phyloP scores from a whole-genome alignment of 2,888 invertebrate genomes.

The Torymus auratus region DNA sequence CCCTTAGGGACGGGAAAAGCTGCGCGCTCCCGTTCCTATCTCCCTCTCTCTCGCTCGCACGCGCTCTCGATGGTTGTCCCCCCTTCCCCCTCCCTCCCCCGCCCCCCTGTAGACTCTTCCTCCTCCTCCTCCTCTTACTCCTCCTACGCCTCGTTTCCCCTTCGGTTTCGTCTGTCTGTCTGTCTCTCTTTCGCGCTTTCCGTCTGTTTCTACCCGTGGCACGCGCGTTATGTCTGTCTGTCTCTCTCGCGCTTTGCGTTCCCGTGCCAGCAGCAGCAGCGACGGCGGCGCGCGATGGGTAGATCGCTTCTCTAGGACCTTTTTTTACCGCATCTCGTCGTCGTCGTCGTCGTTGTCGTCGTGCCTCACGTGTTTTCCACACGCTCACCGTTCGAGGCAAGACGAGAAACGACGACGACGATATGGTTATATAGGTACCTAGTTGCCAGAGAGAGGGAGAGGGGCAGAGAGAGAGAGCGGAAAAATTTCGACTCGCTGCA shows the following conservation, averaged over 20 bases:
- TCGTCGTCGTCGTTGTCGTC: no score
- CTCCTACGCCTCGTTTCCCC: constrained; percentile 55
- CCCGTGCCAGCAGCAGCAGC: background rate
- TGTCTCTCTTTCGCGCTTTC: constrained; percentile 35
- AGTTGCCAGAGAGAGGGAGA: no score
- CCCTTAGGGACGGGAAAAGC: constrained; percentile 42
- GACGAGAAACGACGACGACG: no score
- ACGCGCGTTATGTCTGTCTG: constrained; percentile 5
- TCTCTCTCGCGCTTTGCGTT: constrained; percentile 27
- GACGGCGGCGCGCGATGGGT: constrained; percentile 35
- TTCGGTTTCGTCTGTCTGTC: constrained; percentile 54
- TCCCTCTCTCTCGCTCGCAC: background rate
- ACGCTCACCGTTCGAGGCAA: no score
- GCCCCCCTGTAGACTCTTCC: constrained; percentile 6
- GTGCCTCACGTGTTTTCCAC: no score
- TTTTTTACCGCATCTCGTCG: constrained; percentile 27
- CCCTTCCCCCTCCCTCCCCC: constrained; percentile 6
- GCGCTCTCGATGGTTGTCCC: no score
- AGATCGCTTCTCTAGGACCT: constrained; percentile 35
- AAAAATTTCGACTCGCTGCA: no score
- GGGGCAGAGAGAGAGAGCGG: no score
- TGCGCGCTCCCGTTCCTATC: constrained; percentile 17
- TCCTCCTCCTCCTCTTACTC: constrained; percentile 32
- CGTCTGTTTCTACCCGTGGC: background rate
- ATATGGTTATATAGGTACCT: no score